These are phyloP conservation scores for Rallus crepitans DNA, from an alignment of 2,797 vertebrate genomes.

Conservation along the genomic window DNA sequence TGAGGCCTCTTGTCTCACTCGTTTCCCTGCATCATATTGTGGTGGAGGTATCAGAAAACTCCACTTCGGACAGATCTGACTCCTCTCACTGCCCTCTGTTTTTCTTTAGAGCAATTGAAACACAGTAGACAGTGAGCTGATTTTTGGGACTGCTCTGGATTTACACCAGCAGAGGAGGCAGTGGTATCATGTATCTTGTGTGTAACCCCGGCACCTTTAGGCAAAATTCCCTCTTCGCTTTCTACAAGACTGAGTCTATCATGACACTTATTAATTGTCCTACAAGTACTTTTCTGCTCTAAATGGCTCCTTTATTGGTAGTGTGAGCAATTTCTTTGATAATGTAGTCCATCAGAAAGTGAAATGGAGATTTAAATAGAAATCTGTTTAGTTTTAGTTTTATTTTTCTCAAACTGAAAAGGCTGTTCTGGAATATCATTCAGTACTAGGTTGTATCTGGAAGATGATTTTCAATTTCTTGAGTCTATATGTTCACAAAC, in stretches of 20 bases:
- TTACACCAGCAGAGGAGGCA: neutral
- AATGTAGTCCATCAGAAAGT: neutral
- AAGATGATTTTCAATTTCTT: conserved; percentile 37
- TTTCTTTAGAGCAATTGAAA: neutral
- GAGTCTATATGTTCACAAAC: neutral
- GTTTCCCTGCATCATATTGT: neutral
- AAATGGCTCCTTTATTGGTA: conserved; percentile 30
- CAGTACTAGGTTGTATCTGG: neutral
- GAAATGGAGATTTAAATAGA: conserved; percentile 57
- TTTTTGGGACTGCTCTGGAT: neutral
- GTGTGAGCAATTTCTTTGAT: conserved; percentile 31
- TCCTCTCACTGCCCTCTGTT: neutral
- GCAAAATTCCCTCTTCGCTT: neutral
- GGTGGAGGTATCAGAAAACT: neutral
- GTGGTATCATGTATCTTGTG: neutral
- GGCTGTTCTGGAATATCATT: neutral
- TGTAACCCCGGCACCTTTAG: neutral
- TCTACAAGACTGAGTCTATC: neutral
- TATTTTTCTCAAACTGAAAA: conserved; percentile 47
- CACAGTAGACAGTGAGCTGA: neutral
- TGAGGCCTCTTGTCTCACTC: neutral
- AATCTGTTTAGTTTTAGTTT: conserved; percentile 51
- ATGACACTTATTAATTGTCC: conserved; percentile 17
- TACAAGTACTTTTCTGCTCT: neutral
- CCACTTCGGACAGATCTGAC: neutral